A percentile compares a stretch with the other conserved stretches of the same genome.
These are phyloP conservation scores for Dinocampus coccinellae DNA, from an alignment of 2,888 invertebrate genomes.

Conservation along the genomic window DNA sequence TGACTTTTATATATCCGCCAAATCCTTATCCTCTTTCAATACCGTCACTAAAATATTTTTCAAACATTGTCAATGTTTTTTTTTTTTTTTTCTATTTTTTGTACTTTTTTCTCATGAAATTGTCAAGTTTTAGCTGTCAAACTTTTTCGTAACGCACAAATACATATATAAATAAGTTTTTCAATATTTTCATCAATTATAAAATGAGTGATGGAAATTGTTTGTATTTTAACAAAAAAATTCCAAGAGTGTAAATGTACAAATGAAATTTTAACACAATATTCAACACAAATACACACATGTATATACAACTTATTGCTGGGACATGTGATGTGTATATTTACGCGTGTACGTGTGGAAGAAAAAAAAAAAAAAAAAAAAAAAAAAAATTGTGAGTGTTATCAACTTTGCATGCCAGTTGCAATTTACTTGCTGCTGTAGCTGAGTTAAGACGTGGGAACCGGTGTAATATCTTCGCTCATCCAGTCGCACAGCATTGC, in stretches of 20 bases:
- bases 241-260: too few species aligned
- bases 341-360: too few species aligned
- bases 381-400: slow-evolving; percentile 26
- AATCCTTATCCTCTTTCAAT: background rate
- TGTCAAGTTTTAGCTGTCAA: slow-evolving; percentile 46
- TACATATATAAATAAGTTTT: background rate
- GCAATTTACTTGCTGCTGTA: slow-evolving; percentile 40
- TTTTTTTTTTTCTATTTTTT: too few species aligned
- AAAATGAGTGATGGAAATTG: too few species aligned
- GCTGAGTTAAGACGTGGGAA: slow-evolving; percentile 43
- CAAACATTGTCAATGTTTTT: background rate
- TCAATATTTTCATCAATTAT: background rate
- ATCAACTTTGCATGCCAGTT: slow-evolving; percentile 44
- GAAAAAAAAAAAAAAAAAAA: too few species aligned
- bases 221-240: too few species aligned
- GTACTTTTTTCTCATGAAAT: too few species aligned
- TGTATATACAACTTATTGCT: too few species aligned
- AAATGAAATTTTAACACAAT: too few species aligned
- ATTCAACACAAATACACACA: too few species aligned
- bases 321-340: background rate
- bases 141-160: background rate
- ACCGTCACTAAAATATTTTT: background rate
- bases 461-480: slow-evolving; percentile 30
- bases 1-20: background rate
- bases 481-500: slow-evolving; percentile 29